Evolutionary conservation across 2,888 invertebrate genomes (phyloP).

Genomic region (Hemistola chrysoprasaria): DNA sequence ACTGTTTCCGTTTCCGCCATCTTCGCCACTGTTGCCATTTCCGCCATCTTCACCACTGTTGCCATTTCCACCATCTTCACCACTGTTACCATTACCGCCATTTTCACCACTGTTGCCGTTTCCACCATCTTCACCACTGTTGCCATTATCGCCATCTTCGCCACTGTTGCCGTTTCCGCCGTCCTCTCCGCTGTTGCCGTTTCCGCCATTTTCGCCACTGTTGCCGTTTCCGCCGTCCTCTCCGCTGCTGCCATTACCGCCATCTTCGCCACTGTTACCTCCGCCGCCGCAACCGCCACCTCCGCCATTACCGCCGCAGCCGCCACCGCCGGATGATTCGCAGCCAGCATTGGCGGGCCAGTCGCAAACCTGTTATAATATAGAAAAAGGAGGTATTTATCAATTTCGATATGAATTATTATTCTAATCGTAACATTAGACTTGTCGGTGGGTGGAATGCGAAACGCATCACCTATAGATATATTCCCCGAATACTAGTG

Average conservation of each 20-base stretch:
- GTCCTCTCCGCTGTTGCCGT: constrained; percentile 12
- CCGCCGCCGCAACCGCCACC: constrained; percentile 5
- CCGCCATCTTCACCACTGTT: not conserved
- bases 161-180: constrained; percentile 12
- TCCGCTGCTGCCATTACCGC: constrained; percentile 4
- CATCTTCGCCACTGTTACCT: constrained; percentile 2
- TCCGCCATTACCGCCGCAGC: not conserved
- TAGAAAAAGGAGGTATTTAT: no score
- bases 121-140: constrained; percentile 2
- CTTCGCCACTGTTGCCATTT: not conserved
- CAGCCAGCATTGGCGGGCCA: constrained; percentile 38
- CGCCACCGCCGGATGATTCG: constrained; percentile 2
- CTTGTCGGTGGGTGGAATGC: no score
- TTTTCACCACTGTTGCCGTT: constrained; percentile 30
- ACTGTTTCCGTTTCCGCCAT: not conserved
- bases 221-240: constrained; percentile 2
- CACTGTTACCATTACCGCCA: not conserved
- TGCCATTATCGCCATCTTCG: constrained; percentile 11
- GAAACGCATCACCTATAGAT: no score
- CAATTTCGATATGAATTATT: no score
- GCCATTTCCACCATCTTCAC: not conserved
- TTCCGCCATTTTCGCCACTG: constrained; percentile 4
- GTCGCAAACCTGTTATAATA: constrained; percentile 36
- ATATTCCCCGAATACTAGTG: no score
- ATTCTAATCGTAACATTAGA: no score